Evolutionary conservation across 2,113 vertebrate species (phyloP).

Genomic region (Crotalus helleri): DNA sequence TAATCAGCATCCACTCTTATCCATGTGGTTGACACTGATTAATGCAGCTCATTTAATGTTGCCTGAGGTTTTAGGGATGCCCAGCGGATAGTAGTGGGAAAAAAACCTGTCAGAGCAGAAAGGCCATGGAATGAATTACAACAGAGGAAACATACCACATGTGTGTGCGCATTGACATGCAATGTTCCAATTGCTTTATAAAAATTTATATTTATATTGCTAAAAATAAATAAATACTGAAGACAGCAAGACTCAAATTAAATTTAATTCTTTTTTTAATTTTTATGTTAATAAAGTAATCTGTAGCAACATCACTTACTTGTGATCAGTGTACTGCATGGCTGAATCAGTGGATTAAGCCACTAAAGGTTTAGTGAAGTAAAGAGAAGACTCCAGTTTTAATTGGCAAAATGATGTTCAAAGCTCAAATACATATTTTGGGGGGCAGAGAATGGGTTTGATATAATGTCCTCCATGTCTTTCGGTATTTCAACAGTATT

Average conservation of each 20-base stretch:
- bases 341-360: background rate
- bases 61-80: conserved; percentile 5
- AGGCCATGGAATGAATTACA: conserved; percentile 13
- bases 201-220: background rate
- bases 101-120: conserved; percentile 8
- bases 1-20: background rate
- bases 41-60: conserved; percentile 20
- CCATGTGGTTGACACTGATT: conserved; percentile 14
- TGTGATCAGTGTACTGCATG: conserved; percentile 11
- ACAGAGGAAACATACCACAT: background rate
- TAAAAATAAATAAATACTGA: background rate
- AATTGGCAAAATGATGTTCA: background rate
- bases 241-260: background rate
- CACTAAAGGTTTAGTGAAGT: background rate
- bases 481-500: background rate
- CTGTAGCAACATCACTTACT: conserved; percentile 1
- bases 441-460: background rate
- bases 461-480: background rate
- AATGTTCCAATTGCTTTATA: background rate
- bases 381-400: background rate
- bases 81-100: background rate
- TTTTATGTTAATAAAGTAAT: conserved; percentile 1
- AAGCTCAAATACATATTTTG: background rate
- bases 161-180: background rate
- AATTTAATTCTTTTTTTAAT: background rate